phyloP scores from a whole-genome alignment of 2,888 invertebrate genomes.

The Therioaphis trifolii region DNA sequence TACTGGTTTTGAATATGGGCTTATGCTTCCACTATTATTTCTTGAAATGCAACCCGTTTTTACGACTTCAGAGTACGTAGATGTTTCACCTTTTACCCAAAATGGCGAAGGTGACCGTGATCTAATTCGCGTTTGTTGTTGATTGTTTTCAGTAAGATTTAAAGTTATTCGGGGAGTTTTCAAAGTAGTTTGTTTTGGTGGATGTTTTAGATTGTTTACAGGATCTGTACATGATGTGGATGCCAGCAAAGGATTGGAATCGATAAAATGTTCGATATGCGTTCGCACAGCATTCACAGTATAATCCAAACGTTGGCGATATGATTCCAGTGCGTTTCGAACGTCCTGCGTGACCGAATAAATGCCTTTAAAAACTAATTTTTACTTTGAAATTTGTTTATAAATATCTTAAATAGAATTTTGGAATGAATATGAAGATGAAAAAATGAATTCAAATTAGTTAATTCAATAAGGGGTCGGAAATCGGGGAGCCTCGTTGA shows the following conservation, averaged over 20 bases:
- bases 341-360: slow-evolving; percentile 61
- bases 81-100: slow-evolving; percentile 77
- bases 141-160: slow-evolving; percentile 3
- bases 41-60: slow-evolving; percentile 71
- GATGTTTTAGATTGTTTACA: slow-evolving; percentile 38
- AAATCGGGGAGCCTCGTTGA: slow-evolving; percentile 86
- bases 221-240: slow-evolving; percentile 58
- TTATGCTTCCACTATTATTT: slow-evolving; percentile 56
- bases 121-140: slow-evolving; percentile 66
- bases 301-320: slow-evolving; percentile 49
- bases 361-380: slow-evolving; percentile 57
- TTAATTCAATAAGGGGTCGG: slow-evolving; percentile 57
- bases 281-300: slow-evolving; percentile 56
- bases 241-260: slow-evolving; percentile 54
- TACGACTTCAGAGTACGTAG: slow-evolving; percentile 84
- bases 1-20: slow-evolving; percentile 17
- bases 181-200: not conserved
- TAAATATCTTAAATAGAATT: slow-evolving; percentile 45
- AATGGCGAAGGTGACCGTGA: slow-evolving; percentile 73
- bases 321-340: slow-evolving; percentile 60
- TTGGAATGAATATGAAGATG: slow-evolving; percentile 51
- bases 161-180: slow-evolving; percentile 31
- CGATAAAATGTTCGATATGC: slow-evolving; percentile 56
- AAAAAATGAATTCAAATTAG: slow-evolving; percentile 45
- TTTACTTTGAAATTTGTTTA: slow-evolving; percentile 47